Conservation (phyloP, 2,888 invertebrate species). For the Drosophila pseudotakahashii region DNA sequence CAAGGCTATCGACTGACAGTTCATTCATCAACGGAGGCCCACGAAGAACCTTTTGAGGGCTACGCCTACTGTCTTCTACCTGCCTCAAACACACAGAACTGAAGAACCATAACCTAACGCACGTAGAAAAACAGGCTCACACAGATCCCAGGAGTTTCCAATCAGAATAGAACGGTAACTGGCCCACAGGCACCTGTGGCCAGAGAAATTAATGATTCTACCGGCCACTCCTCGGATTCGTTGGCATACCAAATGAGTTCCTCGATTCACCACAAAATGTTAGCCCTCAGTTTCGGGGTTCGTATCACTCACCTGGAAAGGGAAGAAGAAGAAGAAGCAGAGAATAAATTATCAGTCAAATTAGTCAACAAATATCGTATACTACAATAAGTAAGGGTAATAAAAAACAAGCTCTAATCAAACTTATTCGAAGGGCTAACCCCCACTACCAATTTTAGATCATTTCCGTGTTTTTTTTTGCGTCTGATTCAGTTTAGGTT, state of each 20-base stretch:
- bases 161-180: constrained; percentile 42
- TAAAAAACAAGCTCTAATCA: constrained; percentile 18
- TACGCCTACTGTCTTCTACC: constrained; percentile 14
- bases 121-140: constrained; percentile 32
- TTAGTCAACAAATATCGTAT: constrained; percentile 15
- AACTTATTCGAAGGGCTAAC: constrained; percentile 32
- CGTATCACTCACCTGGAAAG: constrained; percentile 41
- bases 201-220: constrained; percentile 42
- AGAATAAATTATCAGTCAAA: constrained; percentile 27
- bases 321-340: constrained; percentile 14
- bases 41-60: constrained; percentile 10
- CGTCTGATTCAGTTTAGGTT: constrained; percentile 20
- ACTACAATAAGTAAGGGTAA: constrained; percentile 12
- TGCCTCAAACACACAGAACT: constrained; percentile 9
- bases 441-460: constrained; percentile 2
- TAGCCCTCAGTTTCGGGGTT: constrained; percentile 1
- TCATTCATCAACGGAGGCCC: constrained; percentile 40
- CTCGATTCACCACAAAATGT: constrained; percentile 7
- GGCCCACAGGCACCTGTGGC: constrained; percentile 32
- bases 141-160: constrained; percentile 18
- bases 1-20: constrained; percentile 35
- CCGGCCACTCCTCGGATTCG: constrained; percentile 11
- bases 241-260: constrained; percentile 39
- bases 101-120: constrained; percentile 49
- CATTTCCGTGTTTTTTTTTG: constrained; percentile 39